phyloP scores from a whole-genome alignment of 2,797 vertebrate genomes.

The Rhinogobio ventralis region DNA sequence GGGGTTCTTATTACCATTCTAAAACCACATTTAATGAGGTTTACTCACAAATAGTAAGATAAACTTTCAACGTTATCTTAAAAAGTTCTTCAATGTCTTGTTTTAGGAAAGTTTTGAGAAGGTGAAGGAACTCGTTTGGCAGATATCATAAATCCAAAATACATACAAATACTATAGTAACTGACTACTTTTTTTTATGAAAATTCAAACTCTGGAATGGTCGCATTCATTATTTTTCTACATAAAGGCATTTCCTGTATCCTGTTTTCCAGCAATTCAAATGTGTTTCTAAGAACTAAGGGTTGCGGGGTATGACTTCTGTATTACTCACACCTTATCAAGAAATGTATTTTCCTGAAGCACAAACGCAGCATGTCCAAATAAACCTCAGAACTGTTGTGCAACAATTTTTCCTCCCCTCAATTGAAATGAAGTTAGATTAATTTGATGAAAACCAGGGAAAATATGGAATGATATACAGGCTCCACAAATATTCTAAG shows the following conservation, averaged over 20 bases:
- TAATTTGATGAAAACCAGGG: not conserved
- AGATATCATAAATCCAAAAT: not conserved
- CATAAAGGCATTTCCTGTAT: slow-evolving; percentile 26
- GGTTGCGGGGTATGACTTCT: no score
- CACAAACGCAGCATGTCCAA: not conserved
- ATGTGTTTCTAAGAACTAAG: slow-evolving; percentile 20
- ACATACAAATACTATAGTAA: not conserved
- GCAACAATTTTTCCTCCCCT: not conserved
- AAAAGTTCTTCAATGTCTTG: no score
- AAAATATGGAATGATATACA: not conserved
- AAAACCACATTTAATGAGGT: not conserved
- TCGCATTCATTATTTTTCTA: not conserved
- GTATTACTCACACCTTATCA: not conserved
- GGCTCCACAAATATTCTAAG: not conserved
- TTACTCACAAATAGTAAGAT: not conserved
- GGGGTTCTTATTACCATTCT: not conserved
- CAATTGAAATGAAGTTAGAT: not conserved
- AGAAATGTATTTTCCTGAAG: not conserved
- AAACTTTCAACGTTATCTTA: no score
- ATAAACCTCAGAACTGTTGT: not conserved
- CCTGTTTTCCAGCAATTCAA: not conserved
- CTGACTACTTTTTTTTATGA: not conserved
- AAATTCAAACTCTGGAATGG: not conserved
- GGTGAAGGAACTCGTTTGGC: not conserved
- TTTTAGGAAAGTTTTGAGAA: not conserved